Conservation (phyloP, 2,797 vertebrate genomes). For the Chiloscyllium punctatum region DNA sequence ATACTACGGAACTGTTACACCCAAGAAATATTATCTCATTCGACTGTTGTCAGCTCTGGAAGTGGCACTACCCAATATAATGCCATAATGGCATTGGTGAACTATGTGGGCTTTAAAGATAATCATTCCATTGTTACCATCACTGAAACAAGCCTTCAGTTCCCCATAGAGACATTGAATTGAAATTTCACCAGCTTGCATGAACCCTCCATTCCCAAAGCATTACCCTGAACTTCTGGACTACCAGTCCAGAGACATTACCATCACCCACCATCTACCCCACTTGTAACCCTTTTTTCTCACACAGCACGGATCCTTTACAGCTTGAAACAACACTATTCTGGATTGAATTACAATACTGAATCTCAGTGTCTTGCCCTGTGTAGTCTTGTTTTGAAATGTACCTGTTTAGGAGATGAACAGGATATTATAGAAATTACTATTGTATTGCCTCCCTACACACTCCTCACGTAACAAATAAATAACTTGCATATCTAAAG, state of each 20-base stretch:
- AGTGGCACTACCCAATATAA: not conserved
- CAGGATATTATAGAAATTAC: not conserved
- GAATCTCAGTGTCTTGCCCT: not conserved
- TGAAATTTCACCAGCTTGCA: no score
- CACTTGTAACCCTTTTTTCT: not conserved
- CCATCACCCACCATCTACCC: no score
- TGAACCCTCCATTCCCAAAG: no score
- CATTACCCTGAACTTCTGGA: no score
- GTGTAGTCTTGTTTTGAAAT: not conserved
- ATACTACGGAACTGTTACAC: not conserved
- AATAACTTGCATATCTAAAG: not conserved
- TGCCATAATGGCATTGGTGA: no score
- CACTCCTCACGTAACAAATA: not conserved
- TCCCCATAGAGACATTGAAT: no score
- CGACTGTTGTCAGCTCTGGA: not conserved
- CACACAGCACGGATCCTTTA: not conserved
- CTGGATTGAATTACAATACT: not conserved
- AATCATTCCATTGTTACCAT: no score
- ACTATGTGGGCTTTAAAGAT: no score
- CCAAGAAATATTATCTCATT: no score
- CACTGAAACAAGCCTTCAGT: no score
- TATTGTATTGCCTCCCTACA: not conserved
- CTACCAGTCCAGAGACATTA: no score
- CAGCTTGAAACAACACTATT: not conserved
- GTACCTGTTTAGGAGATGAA: not conserved